A percentile compares a stretch with the other conserved stretches of the same genome.
These are phyloP conservation scores for Drosophila mayri DNA, from an alignment of 1,140 invertebrate species.

Conservation along the genomic window DNA sequence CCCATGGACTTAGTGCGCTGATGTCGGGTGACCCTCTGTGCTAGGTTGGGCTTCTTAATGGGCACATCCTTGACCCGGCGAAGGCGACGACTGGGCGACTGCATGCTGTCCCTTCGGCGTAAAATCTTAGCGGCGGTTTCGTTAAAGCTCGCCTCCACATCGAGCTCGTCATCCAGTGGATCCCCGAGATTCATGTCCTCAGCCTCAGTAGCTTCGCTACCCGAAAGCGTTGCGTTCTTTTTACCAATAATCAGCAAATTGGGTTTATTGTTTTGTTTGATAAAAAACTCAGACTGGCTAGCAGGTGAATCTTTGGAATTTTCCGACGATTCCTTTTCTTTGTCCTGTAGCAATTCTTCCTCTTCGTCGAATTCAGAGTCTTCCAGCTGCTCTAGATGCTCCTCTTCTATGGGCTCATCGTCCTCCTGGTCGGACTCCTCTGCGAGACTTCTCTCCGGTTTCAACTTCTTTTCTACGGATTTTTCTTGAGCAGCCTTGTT, in stretches of 20 bases:
- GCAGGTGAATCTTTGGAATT: neutral
- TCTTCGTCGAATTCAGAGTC: constrained; percentile 11
- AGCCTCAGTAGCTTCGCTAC: neutral
- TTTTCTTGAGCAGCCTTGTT: neutral
- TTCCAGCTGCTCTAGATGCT: constrained; percentile 12
- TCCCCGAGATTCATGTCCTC: constrained; percentile 1
- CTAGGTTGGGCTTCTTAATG: constrained; percentile 37
- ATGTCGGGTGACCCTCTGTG: constrained; percentile 50
- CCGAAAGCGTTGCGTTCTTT: constrained; percentile 14
- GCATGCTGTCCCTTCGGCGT: neutral
- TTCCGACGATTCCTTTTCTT: neutral
- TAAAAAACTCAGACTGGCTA: constrained; percentile 51
- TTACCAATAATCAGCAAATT: constrained; percentile 59
- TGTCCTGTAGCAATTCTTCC: neutral
- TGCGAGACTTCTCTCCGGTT: neutral
- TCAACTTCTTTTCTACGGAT: neutral
- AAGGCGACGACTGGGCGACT: constrained; percentile 22
- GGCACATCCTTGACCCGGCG: constrained; percentile 43
- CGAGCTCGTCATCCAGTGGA: constrained; percentile 20
- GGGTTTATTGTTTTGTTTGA: constrained; percentile 47
- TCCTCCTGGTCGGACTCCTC: constrained; percentile 15
- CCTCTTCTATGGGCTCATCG: constrained; percentile 23
- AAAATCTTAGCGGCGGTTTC: neutral
- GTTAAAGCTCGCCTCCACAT: constrained; percentile 42
- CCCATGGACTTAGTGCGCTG: constrained; percentile 56